Evolutionary conservation across 2,888 invertebrate species (phyloP).

Genomic region (Zeuzera pyrina): DNA sequence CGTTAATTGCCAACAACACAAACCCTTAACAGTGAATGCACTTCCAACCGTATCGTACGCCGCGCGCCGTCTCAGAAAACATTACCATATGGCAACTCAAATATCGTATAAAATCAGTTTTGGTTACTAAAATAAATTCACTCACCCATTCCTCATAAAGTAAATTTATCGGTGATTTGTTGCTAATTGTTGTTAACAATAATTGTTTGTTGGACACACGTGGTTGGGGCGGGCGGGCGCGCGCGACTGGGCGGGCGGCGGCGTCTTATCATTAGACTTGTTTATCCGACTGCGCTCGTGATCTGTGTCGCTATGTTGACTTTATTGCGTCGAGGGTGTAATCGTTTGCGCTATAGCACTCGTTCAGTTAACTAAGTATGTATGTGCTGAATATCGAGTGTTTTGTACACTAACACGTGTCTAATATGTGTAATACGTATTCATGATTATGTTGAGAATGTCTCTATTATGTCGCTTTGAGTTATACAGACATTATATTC

Average conservation of each 20-base stretch:
- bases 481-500: no score
- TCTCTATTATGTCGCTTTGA: no score
- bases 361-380: no score
- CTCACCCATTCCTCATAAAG: conserved; percentile 28
- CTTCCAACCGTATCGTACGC: no score
- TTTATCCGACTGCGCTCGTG: conserved; percentile 46
- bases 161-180: neutral
- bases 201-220: conserved; percentile 25
- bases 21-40: no score
- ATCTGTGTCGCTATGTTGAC: conserved; percentile 44
- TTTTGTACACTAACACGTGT: no score
- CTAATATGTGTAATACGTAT: no score
- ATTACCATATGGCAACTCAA: conserved; percentile 1
- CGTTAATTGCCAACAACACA: no score
- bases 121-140: conserved; percentile 3
- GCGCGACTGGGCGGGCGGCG: conserved; percentile 49
- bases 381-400: no score
- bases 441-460: no score
- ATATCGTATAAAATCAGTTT: neutral
- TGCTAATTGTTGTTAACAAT: conserved; percentile 2
- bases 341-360: conserved; percentile 19
- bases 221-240: conserved; percentile 56
- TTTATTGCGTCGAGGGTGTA: conserved; percentile 26
- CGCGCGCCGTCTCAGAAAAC: no score
- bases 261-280: conserved; percentile 58